Percentiles rank a stretch among this genome's conserved stretches.
These are phyloP conservation scores for Dreissena polymorpha DNA, from an alignment of 1,140 invertebrate genomes.

Conservation along the genomic window DNA sequence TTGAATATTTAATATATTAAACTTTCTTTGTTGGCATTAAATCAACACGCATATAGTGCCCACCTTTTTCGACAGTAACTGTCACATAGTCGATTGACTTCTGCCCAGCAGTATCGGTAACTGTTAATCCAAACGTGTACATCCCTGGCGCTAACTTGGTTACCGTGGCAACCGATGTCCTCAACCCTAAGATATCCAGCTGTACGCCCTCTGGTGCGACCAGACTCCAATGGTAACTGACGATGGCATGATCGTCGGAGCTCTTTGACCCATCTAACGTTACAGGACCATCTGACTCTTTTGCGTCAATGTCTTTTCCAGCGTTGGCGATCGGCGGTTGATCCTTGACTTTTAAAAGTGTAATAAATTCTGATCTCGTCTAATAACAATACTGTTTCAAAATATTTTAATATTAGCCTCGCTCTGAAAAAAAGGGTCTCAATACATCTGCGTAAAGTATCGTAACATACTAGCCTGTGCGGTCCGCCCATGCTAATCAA, in stretches of 20 bases:
- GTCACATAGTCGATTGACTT: background rate
- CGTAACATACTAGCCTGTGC: too few relatives aligned
- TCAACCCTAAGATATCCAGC: background rate
- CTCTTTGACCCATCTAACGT: slow-evolving; percentile 15
- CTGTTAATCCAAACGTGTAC: slow-evolving; percentile 22
- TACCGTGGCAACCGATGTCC: background rate
- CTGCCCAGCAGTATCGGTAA: slow-evolving; percentile 21
- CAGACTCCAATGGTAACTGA: slow-evolving; percentile 6
- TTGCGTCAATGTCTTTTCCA: slow-evolving; percentile 19
- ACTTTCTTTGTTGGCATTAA: too few relatives aligned
- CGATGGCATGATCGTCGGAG: slow-evolving; percentile 29
- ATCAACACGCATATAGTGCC: too few relatives aligned
- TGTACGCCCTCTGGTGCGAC: background rate
- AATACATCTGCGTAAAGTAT: too few relatives aligned
- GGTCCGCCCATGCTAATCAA: too few relatives aligned
- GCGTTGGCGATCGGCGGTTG: slow-evolving; percentile 20
- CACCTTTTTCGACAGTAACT: background rate
- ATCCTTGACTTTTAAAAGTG: slow-evolving; percentile 3
- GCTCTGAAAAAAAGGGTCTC: too few relatives aligned
- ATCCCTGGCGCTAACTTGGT: slow-evolving; percentile 13
- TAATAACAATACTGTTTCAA: too few relatives aligned
- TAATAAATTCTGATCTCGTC: too few relatives aligned
- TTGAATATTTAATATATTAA: too few relatives aligned
- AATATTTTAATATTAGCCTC: too few relatives aligned
- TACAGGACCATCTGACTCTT: background rate